Evolutionary conservation across 2,888 invertebrate species (phyloP), one percentile per base, ranked within the genome.

Genomic region (Glaucopsyche alexis): DNA sequence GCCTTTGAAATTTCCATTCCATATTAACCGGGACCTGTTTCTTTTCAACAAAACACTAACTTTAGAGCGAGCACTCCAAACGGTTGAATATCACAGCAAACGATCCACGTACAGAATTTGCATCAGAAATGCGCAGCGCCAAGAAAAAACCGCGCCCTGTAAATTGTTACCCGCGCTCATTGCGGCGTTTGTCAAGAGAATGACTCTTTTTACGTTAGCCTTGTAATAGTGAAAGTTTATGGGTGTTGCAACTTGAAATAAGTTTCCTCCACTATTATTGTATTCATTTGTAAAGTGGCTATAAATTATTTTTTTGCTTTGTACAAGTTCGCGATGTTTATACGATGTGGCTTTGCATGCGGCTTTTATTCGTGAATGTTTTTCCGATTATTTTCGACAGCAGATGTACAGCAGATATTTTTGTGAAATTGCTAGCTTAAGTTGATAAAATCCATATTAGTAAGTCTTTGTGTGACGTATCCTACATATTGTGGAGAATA

Each of bases 181-280:
- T 78, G 79, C 77, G 79, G 83, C 84, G 84, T 86, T 88, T 86
- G 84, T 88, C 86, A 88, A 87, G 87, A 86, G 86, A 88, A 87
- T 84, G 83, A 85, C 84, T 85, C 80, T 84, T 87, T 87, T 85
- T 69, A 49, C 47, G 69, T 69, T 49, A 67, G 45, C 19, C 69
- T 49, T 69, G 47, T 69, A 69, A 69, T 67, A 67, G 67, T 69
- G 69, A 47, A 69, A 69, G 69, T 67, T 67, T 67, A 69, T 49
- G 69, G 49, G 45, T 69, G 69, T 49, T 69, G 69, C 49, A 49
- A 69, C 13, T 69, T 69, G 69, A 69, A 47, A 47, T 69, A 69
- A 47, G 13, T 69, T 49, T 29, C 29, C 29, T 69, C 45, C 45
- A 45, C 67, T 42, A 67, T 67, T 67, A 42, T 67, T 67, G 16